Base-by-base conservation (phyloP, 2,888 invertebrate species). In the Pandemis heparana region DNA sequence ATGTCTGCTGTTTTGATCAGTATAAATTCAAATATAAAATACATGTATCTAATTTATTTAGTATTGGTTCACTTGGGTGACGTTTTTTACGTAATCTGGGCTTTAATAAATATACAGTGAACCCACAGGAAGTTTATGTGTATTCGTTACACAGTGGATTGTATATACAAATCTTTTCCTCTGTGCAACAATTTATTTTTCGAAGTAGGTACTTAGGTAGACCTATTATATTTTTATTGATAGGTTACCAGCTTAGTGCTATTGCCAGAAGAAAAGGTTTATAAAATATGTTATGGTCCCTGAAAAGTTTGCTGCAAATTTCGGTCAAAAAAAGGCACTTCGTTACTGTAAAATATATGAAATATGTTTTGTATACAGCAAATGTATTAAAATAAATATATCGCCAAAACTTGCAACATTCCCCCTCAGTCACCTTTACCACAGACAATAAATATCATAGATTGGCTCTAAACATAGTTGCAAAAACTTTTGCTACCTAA, bases 251-350 rank as follows among this genome's bases (percentile, higher is more conserved):
- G n/a, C 48, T 53, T 53, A 18, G 8, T 53, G 16, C 51, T 16
- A 7, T 16, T 16, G 16, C 16, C 10, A 43, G 16, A n/a, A 3
- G 16, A 8, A 2, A 5, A n/a, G n/a, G 16, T 16, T 16, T 53
- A 61, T 51, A 51, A 59, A 39, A 12, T 61, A 18, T 51, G 51
- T 61, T 53, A 43, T 72, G 71, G 71, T 62, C 71, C 71, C 71
- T 67, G 71, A 2, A 14, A 32, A 14, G 23, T 41, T 16, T 61
- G 41, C 10, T 60, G 14, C 14, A 32, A 38, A 10, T 23, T 6
- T 48, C 5, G 61, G 18, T 53, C 51, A 53, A 53, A 18, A n/a
- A 18, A 72, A 72, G 66, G 71, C 71, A 72, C 67, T 53, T 67
- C 16, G 8, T n/a, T 16, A 53, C 16, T 62, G 10, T 6, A 62